Evolutionary conservation across 2,888 invertebrate genomes (phyloP).

Genomic region (Periphyllus acericola): DNA sequence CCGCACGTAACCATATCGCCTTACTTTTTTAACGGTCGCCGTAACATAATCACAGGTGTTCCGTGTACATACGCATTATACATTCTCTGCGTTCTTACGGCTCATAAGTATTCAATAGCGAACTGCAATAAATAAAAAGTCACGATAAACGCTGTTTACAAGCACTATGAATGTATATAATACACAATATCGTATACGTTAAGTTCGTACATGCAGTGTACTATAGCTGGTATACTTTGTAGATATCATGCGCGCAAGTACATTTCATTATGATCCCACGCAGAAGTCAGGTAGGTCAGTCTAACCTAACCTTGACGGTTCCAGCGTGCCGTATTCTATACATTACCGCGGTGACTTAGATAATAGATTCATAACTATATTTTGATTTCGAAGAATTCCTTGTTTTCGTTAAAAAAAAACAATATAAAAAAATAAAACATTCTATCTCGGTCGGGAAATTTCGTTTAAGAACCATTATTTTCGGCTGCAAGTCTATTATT

Average conservation of each 20-base stretch:
- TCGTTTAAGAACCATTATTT: no score
- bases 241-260: no score
- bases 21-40: not conserved
- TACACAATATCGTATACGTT: no score
- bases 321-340: not conserved
- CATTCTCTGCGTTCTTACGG: not conserved
- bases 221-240: no score
- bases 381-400: not conserved
- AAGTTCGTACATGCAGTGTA: no score
- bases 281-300: slow-evolving; percentile 29
- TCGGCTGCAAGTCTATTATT: no score
- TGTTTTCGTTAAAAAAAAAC: not conserved
- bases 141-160: slow-evolving; percentile 26
- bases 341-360: not conserved
- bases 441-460: no score
- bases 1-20: slow-evolving; percentile 4
- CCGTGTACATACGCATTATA: slow-evolving; percentile 14
- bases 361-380: not conserved
- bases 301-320: slow-evolving; percentile 10
- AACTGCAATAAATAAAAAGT: slow-evolving; percentile 16
- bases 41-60: not conserved
- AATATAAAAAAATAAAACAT: not conserved
- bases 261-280: not conserved
- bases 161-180: not conserved
- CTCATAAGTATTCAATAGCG: not conserved